Conservation (phyloP, 1,140 invertebrate species). For the Zaprionus tsacasi region DNA sequence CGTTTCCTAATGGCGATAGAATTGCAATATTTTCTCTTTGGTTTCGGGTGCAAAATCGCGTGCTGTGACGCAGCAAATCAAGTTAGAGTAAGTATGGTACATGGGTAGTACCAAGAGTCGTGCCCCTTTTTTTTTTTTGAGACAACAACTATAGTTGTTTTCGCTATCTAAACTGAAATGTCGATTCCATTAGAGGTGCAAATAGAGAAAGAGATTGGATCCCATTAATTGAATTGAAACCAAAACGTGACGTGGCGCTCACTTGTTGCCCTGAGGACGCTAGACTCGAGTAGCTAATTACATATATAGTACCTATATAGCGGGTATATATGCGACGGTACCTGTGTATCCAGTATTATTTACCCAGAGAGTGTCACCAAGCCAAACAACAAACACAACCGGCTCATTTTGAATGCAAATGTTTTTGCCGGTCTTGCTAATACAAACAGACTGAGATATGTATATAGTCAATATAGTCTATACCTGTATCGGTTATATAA, state of each 20-base stretch:
- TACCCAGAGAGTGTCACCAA: constrained; percentile 2
- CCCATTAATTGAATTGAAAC: constrained; percentile 34
- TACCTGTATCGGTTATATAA: constrained; percentile 44
- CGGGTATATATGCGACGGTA: background rate
- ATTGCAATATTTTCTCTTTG: constrained; percentile 3
- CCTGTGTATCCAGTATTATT: constrained; percentile 32
- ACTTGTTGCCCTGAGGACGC: background rate
- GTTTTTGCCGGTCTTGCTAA: constrained; percentile 46
- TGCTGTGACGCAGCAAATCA: constrained; percentile 24
- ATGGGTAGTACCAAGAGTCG: background rate
- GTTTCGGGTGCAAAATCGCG: constrained; percentile 28
- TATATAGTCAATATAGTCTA: constrained; percentile 7
- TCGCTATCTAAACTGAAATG: constrained; percentile 20
- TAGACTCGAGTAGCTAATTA: constrained; percentile 28
- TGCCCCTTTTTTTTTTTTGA: constrained; percentile 25
- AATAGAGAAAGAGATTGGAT: constrained; percentile 41
- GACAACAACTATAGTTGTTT: background rate
- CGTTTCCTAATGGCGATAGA: constrained; percentile 51
- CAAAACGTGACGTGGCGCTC: constrained; percentile 14
- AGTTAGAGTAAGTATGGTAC: constrained; percentile 13
- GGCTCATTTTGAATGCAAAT: constrained; percentile 69
- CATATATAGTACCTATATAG: background rate
- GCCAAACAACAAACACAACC: constrained; percentile 31
- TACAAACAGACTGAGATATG: constrained; percentile 41
- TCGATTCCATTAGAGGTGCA: constrained; percentile 62